A percentile compares a stretch with the other conserved stretches of the same genome.
These are phyloP conservation scores for Bombus affinis DNA, from an alignment of 1,140 invertebrate species.

Conservation along the genomic window DNA sequence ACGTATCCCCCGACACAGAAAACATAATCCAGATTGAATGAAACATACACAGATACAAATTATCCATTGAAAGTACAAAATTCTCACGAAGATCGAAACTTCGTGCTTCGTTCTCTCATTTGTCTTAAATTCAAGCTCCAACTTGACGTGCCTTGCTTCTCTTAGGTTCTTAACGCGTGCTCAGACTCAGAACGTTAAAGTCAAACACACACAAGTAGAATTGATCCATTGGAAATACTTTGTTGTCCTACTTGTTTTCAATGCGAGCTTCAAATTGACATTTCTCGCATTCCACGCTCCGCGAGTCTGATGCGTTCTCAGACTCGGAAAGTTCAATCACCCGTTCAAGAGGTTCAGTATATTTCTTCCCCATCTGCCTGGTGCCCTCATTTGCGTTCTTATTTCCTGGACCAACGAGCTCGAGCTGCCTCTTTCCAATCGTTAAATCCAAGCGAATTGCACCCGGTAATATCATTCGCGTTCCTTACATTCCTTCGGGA, in stretches of 20 bases:
- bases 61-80: no score
- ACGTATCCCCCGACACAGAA: no score
- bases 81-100: no score
- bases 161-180: no score
- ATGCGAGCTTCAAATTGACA: neutral
- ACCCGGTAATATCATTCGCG: neutral
- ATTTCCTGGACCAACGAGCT: constrained; percentile 30
- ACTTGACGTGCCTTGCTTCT: no score
- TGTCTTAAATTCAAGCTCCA: no score
- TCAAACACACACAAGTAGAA: no score
- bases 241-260: neutral
- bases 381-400: constrained; percentile 28
- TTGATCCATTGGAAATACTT: neutral
- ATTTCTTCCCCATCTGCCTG: constrained; percentile 1
- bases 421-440: constrained; percentile 8
- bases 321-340: constrained; percentile 8
- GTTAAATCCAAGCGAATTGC: constrained; percentile 34
- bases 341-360: constrained; percentile 1
- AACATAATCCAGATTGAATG: no score
- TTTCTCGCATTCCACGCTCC: neutral
- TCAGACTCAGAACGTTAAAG: no score
- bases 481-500: constrained; percentile 16
- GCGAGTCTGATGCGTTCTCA: neutral
- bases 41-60: no score
- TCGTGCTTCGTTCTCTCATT: no score